Evolutionary conservation across 2,888 invertebrate genomes (phyloP), one percentile per base, ranked within the genome.

Genomic region (Drosophila paranaensis): DNA sequence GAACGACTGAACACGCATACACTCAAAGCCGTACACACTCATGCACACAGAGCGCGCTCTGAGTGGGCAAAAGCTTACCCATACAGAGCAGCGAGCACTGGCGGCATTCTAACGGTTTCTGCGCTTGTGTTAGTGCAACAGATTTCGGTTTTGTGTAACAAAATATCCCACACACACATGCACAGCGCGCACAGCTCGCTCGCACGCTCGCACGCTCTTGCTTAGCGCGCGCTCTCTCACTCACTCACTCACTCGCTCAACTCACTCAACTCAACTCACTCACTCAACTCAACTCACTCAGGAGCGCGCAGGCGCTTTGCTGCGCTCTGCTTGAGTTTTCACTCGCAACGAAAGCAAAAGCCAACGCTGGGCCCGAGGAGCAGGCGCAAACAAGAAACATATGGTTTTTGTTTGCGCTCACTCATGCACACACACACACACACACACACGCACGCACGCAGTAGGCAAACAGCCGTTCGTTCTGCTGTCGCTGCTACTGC

Each of bases 281-380:
- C 60, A 39, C 53, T 53, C 60, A 42, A 20, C 57, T 56, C 60
- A 16, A 33, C 33, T 33, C 39, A 35, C 67, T 77, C 77, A 78
- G 73, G 68, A 77, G 81, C 66, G 79, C 88, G 89, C 89, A 84
- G 73, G 70, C 89, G 84, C 77, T 53, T 61, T 69, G 14, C 11
- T 30, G 13, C 37, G 14, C 11, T 27, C n/a, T 45, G 39, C 62
- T 64, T 37, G 40, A 62, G 60, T 77, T 72, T 35, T 3, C 58
- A 78, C 87, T 84, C 88, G 42, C 42, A 88, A 90, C 72, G 90
- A 89, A 89, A 89, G 89, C 88, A 90, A 89, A 88, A 88, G 88
- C 81, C 77, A 54, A 50, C 62, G 50, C 20, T 62, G 13, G 61
- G 35, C 6, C 20, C 13, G 60, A 48, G 61, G 50, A 54, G 61